Conservation (phyloP, 2,888 invertebrate species). For the Allacma fusca region DNA sequence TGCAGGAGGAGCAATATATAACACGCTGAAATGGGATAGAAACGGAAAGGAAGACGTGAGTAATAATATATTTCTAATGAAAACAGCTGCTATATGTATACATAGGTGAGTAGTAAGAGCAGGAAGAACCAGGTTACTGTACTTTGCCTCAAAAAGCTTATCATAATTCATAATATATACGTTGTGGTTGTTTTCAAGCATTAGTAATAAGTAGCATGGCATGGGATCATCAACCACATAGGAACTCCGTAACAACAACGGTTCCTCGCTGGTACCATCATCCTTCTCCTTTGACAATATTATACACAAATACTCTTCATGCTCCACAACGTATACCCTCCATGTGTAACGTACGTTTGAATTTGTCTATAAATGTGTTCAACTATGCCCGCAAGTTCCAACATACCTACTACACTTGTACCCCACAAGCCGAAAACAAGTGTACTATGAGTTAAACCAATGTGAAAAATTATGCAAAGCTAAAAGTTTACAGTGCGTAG, state of each 20-base stretch:
- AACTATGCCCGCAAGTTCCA: too few relatives aligned
- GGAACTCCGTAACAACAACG: background rate
- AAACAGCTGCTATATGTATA: background rate
- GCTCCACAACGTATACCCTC: too few relatives aligned
- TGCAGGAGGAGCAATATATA: too few relatives aligned
- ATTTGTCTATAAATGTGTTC: too few relatives aligned
- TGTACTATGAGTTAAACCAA: too few relatives aligned
- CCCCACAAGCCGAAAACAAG: too few relatives aligned
- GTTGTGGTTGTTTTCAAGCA: background rate
- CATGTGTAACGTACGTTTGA: too few relatives aligned
- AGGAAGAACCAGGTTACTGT: background rate
- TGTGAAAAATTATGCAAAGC: too few relatives aligned
- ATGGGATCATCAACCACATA: background rate
- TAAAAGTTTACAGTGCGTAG: too few relatives aligned
- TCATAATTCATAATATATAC: background rate
- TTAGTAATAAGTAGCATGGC: slow-evolving; percentile 1
- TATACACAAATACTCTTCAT: too few relatives aligned
- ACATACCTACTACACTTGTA: too few relatives aligned
- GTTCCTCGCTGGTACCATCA: background rate
- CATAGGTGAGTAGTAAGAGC: background rate
- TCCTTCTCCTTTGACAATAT: too few relatives aligned
- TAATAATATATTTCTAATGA: background rate
- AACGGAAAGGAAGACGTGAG: background rate
- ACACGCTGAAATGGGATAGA: background rate
- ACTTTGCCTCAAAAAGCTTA: slow-evolving; percentile 1